Evolutionary conservation across 2,113 vertebrate species (phyloP).

Genomic region (Mastomys coucha): DNA sequence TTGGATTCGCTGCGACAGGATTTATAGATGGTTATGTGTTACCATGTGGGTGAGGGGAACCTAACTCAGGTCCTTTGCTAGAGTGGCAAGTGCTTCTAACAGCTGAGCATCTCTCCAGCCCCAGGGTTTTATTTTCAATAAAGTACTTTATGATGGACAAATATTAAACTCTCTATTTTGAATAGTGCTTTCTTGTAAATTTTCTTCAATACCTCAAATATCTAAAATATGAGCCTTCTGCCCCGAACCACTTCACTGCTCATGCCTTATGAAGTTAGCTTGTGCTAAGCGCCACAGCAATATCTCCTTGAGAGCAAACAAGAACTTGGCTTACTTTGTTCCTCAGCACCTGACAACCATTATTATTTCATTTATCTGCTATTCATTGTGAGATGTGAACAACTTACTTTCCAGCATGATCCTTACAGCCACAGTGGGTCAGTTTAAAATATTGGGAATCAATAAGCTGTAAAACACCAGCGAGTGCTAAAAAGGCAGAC

Average conservation of each 20-base stretch:
- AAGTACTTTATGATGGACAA: constrained; percentile 33
- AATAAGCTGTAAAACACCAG: constrained; percentile 89
- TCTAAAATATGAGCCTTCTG: constrained; percentile 32
- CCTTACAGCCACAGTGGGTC: constrained; percentile 87
- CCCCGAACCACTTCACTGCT: constrained; percentile 27
- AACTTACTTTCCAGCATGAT: constrained; percentile 88
- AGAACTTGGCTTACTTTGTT: constrained; percentile 79
- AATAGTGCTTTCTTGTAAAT: constrained; percentile 51
- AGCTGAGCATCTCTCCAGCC: neutral
- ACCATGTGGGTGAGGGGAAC: neutral
- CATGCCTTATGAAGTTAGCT: constrained; percentile 77
- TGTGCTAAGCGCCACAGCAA: constrained; percentile 63
- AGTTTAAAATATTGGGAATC: constrained; percentile 90
- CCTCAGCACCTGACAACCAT: constrained; percentile 85
- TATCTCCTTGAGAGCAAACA: constrained; percentile 82
- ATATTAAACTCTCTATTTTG: constrained; percentile 49
- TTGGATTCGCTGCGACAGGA: neutral
- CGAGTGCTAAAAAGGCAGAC: constrained; percentile 82
- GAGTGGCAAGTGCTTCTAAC: neutral
- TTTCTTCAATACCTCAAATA: constrained; percentile 56
- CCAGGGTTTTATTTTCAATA: constrained; percentile 58
- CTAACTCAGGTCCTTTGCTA: neutral
- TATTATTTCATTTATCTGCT: constrained; percentile 89
- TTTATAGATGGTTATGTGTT: neutral
- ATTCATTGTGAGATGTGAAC: constrained; percentile 89